Evolutionary conservation across 2,113 vertebrate genomes (phyloP).

Genomic region (Malaclemys terrapin): DNA sequence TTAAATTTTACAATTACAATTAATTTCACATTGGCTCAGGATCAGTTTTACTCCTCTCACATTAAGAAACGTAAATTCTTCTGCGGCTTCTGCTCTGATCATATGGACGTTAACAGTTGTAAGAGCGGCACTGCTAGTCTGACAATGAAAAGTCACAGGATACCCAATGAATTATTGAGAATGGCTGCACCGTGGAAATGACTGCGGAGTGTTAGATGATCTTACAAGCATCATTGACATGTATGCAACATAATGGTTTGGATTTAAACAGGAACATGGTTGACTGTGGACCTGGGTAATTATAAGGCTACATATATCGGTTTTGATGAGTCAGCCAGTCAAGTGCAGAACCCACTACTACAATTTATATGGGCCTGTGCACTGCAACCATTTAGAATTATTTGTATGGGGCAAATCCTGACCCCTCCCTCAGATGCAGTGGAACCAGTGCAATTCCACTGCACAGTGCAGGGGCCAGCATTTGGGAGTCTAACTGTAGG

Average conservation of each 20-base stretch:
- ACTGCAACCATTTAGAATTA: rapidly evolving
- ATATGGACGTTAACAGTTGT: neutral
- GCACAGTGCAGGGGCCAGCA: neutral
- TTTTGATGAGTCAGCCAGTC: neutral
- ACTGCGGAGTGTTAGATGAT: slow-evolving; percentile 22
- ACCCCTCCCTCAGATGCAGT: neutral
- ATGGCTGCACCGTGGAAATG: neutral
- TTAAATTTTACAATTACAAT: neutral
- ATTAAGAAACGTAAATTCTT: neutral
- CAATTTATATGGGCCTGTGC: rapidly evolving
- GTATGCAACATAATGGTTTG: neutral
- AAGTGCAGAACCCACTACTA: neutral
- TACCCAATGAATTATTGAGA: slow-evolving; percentile 48
- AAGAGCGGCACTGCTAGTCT: neutral
- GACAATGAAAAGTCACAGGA: slow-evolving; percentile 36
- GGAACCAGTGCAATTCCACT: neutral
- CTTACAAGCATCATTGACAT: slow-evolving; percentile 14
- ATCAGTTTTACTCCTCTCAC: neutral
- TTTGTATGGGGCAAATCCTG: neutral
- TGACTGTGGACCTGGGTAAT: neutral
- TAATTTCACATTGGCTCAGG: neutral
- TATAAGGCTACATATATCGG: neutral
- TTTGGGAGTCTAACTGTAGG: rapidly evolving
- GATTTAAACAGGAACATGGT: neutral
- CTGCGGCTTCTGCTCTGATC: slow-evolving; percentile 13